Conservation (phyloP, 1,140 invertebrate species). For the Rhizoglyphus robini region DNA sequence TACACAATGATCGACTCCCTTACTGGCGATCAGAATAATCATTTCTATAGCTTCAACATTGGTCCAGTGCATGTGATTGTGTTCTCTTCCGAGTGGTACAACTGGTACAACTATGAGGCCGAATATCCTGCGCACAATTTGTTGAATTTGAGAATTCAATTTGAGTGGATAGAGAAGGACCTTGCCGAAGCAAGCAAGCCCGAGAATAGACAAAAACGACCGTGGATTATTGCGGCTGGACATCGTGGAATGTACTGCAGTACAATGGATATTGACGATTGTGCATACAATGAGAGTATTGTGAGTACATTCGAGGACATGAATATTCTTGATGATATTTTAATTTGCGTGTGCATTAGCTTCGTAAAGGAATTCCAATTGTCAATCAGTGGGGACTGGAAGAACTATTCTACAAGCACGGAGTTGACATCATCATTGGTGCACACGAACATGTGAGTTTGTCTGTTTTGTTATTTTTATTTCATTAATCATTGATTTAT, state of each 20-base stretch:
- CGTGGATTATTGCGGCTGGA: constrained; percentile 89
- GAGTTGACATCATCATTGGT: constrained; percentile 83
- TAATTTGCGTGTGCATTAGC: not conserved
- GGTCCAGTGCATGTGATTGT: constrained; percentile 81
- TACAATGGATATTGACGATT: constrained; percentile 30
- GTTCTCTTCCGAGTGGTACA: constrained; percentile 88
- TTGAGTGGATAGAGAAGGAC: constrained; percentile 72
- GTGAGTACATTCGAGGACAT: constrained; percentile 16
- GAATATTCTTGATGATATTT: not conserved
- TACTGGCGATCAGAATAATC: constrained; percentile 50
- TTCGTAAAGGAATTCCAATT: constrained; percentile 26
- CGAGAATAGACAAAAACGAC: constrained; percentile 48
- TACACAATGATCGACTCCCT: constrained; percentile 56
- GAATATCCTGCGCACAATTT: constrained; percentile 34
- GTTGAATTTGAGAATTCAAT: constrained; percentile 43
- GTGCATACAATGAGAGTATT: constrained; percentile 46
- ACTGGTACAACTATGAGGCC: constrained; percentile 53
- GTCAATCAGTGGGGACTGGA: constrained; percentile 47
- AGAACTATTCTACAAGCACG: constrained; percentile 66
- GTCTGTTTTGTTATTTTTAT: too few relatives aligned
- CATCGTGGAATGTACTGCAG: constrained; percentile 97
- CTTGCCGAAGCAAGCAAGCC: constrained; percentile 46
- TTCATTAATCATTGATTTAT: constrained; percentile 56
- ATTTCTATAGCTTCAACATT: constrained; percentile 76
- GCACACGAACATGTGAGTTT: constrained; percentile 94